These are phyloP conservation scores for Papilio polyxenes DNA, from an alignment of 1,140 invertebrate species.

Conservation along the genomic window DNA sequence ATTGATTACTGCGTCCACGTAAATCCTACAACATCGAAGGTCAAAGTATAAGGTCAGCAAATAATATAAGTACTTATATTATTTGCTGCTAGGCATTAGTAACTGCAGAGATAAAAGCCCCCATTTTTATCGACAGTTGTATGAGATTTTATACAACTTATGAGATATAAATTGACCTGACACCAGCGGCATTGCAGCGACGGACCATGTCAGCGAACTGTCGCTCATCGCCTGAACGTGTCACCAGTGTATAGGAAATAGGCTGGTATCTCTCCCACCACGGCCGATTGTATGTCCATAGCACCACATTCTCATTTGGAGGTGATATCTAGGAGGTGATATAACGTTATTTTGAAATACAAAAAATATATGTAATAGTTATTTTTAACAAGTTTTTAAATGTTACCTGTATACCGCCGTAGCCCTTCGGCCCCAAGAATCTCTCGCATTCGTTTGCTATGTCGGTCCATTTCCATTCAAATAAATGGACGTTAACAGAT, in stretches of 20 bases:
- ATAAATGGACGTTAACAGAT: constrained; percentile 87
- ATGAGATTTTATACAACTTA: too few species aligned
- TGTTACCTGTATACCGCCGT: constrained; percentile 69
- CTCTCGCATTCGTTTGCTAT: constrained; percentile 91
- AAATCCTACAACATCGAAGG: constrained; percentile 83
- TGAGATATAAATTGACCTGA: constrained; percentile 66
- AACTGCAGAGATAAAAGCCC: background rate
- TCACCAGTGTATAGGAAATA: constrained; percentile 88
- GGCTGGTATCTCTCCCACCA: constrained; percentile 95
- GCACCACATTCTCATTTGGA: constrained; percentile 82
- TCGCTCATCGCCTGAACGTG: constrained; percentile 87
- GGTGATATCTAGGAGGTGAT: constrained; percentile 76
- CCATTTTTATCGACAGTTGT: too few species aligned
- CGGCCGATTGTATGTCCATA: constrained; percentile 81
- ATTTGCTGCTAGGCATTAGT: too few species aligned
- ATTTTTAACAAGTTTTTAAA: background rate
- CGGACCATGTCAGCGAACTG: constrained; percentile 88
- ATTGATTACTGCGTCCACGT: constrained; percentile 92
- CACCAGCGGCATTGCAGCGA: constrained; percentile 87
- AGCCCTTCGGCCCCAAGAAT: constrained; percentile 85
- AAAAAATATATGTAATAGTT: too few species aligned
- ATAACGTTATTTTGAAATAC: background rate
- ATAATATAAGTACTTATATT: too few species aligned
- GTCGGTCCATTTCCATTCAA: constrained; percentile 92
- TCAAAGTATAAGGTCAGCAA: background rate